Evolutionary conservation across 2,113 vertebrate genomes (phyloP).

Genomic region (Heterocephalus glaber): DNA sequence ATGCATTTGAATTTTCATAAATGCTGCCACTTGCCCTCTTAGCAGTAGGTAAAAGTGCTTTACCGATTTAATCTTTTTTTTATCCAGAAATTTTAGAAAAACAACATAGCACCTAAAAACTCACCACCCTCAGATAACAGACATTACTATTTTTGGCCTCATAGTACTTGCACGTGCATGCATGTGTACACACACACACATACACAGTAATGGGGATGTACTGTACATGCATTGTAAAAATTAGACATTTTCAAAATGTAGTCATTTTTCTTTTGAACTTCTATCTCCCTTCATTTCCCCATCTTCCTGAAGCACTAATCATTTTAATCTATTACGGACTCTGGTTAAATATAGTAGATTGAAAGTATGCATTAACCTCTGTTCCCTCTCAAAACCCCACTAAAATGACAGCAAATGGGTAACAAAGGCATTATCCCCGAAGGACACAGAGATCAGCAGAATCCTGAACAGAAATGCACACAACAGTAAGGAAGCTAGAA

Average conservation of each 20-base stretch:
- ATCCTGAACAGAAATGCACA: neutral
- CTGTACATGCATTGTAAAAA: neutral
- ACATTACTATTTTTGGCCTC: neutral
- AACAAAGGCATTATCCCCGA: conserved; percentile 56
- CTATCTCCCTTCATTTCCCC: neutral
- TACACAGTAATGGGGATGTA: neutral
- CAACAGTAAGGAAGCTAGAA: neutral
- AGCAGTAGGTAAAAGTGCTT: neutral
- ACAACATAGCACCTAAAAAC: neutral
- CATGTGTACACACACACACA: neutral
- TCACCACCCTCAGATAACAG: neutral
- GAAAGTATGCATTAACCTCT: conserved; percentile 63
- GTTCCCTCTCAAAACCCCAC: conserved; percentile 21
- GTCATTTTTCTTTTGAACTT: conserved; percentile 32
- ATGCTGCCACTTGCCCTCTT: neutral
- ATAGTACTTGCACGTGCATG: neutral
- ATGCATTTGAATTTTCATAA: neutral
- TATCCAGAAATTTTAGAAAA: neutral
- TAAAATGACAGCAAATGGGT: conserved; percentile 59
- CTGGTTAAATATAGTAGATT: conserved; percentile 35
- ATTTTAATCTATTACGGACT: conserved; percentile 41
- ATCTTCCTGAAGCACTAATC: conserved; percentile 26
- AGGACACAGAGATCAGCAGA: conserved; percentile 38
- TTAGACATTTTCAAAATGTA: neutral
- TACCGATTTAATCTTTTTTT: neutral